Evolutionary conservation across 1,140 invertebrate species (phyloP), one percentile per base, ranked within the genome.

Genomic region (Trinorchestia longiramus): DNA sequence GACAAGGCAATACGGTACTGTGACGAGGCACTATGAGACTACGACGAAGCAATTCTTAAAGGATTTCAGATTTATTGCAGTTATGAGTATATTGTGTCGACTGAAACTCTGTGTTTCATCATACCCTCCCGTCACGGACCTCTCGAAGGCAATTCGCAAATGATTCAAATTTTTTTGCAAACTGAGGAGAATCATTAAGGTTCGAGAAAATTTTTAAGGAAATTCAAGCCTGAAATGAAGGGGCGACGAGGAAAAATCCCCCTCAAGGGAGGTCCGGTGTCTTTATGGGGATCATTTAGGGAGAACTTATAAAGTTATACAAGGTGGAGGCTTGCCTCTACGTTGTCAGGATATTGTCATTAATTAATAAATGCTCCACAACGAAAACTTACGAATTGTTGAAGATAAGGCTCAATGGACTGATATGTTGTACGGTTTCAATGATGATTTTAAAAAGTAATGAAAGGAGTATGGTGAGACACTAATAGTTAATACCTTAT

Each of bases 161-260:
- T 94, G 43, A 43, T 94, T 19, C 44, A 3, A 11, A 45, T 43
- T 43, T 94, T 94, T 94, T 45, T 94, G 44, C 43, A 43, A 94
- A 47, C 47, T 47, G 92, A 43, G 44, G 92, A 47, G 92, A 94
- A 94, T 94, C 92, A 94, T 94, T 94, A 94, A 47, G 43, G 92
- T 6, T n/a, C 92, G 8, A 43, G 92, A 36, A n/a, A 11, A 94
- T 94, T 94, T 94, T 94, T 94, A 45, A 42, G 43, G 92, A 94
- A 92, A 94, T 47, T 94, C 92, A 45, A 94, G 43, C 43, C 92
- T 43, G 92, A 40, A 94, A 45, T 43, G 43, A 40, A 94, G 92
- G 44, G 92, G 44, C 43, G 41, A 42, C 15, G 88, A 43, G 88
- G 4, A 90, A 90, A 90, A 90, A 90, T 90, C 15, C 1, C 28